phyloP scores from a whole-genome alignment of 2,888 invertebrate species.

The Drosophila emarginata region DNA sequence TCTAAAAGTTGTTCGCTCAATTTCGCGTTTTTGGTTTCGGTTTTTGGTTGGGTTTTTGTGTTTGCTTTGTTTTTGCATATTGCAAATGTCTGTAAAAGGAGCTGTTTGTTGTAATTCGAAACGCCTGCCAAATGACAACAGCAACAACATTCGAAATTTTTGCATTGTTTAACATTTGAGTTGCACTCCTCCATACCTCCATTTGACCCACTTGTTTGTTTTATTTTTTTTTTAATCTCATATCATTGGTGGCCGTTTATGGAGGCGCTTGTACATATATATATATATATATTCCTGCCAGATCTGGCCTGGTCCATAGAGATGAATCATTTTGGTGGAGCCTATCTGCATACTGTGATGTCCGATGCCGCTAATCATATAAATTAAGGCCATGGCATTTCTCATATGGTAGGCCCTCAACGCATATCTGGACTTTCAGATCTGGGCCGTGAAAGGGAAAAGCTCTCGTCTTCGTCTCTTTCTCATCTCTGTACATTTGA shows the following conservation, averaged over 20 bases:
- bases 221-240: slow-evolving; percentile 41
- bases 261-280: no score
- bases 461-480: slow-evolving; percentile 13
- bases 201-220: slow-evolving; percentile 63
- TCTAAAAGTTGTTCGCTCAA: no score
- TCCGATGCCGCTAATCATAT: slow-evolving; percentile 63
- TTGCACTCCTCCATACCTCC: slow-evolving; percentile 32
- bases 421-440: slow-evolving; percentile 67
- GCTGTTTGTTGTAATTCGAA: slow-evolving; percentile 53
- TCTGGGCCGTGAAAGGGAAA: slow-evolving; percentile 65
- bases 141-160: slow-evolving; percentile 51
- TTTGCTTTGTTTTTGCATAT: slow-evolving; percentile 5
- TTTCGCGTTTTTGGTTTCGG: slow-evolving; percentile 17
- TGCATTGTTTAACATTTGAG: slow-evolving; percentile 57
- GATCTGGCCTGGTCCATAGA: slow-evolving; percentile 9
- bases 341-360: slow-evolving; percentile 56
- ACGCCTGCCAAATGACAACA: slow-evolving; percentile 57
- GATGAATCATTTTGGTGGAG: slow-evolving; percentile 35
- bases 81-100: slow-evolving; percentile 56
- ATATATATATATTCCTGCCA: no score
- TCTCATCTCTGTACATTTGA: slow-evolving; percentile 55
- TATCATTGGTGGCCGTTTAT: slow-evolving; percentile 25
- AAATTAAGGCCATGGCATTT: slow-evolving; percentile 65
- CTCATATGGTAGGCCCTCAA: slow-evolving; percentile 35
- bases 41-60: slow-evolving; percentile 9